These are phyloP conservation scores for Nomada fucata DNA, from an alignment of 2,888 invertebrate species.

Conservation along the genomic window DNA sequence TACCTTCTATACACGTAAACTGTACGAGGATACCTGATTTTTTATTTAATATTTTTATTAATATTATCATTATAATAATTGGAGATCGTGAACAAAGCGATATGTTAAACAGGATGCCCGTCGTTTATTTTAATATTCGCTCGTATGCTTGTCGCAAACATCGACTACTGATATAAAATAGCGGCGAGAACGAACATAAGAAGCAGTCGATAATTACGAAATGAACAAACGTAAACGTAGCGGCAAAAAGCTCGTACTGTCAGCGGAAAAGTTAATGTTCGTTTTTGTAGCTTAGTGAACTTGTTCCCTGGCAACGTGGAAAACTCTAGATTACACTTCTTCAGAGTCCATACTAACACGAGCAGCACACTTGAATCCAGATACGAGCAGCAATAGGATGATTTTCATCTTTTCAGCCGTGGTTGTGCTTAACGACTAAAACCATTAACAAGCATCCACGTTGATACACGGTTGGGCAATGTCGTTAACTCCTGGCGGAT, in stretches of 20 bases:
- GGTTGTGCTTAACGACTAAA: constrained; percentile 48
- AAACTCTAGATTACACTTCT: neutral
- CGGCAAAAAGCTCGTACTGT: neutral
- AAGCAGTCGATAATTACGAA: neutral
- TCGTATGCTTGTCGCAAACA: neutral
- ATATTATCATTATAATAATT: too few species aligned
- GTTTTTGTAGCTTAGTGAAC: neutral
- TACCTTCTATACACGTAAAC: too few species aligned
- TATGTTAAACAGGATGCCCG: too few species aligned
- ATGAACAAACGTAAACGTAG: neutral
- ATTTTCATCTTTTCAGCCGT: constrained; percentile 48
- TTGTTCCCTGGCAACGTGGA: neutral
- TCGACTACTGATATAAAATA: neutral
- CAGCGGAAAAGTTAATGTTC: neutral
- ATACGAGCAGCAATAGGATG: constrained; percentile 22
- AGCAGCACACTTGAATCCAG: neutral
- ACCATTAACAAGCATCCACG: constrained; percentile 55
- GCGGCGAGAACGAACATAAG: too few species aligned
- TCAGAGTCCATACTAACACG: neutral
- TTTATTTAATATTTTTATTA: too few species aligned
- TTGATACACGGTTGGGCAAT: constrained; percentile 33
- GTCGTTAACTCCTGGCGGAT: constrained; percentile 28
- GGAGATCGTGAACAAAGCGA: too few species aligned
- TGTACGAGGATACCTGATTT: too few species aligned
- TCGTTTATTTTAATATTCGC: too few species aligned